phyloP scores from a whole-genome alignment of 2,113 vertebrate species.

The Promerops cafer region DNA sequence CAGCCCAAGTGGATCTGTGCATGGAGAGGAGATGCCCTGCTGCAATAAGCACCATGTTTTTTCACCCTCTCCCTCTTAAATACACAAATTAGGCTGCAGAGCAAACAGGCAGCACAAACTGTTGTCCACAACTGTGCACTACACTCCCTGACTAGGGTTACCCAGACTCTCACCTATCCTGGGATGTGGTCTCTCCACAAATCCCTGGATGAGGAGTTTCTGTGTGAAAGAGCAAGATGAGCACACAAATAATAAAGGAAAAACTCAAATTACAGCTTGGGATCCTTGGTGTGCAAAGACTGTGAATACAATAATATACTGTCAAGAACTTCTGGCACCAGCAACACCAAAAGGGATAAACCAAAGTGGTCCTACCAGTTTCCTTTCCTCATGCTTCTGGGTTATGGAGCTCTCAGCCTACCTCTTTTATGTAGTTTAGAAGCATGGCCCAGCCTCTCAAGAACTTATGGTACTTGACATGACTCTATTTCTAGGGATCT shows the following conservation, averaged over 20 bases:
- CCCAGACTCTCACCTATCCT: not conserved
- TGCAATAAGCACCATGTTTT: not conserved
- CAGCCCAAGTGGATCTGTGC: not conserved
- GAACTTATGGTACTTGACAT: not conserved
- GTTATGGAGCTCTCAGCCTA: not conserved
- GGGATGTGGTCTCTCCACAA: not conserved
- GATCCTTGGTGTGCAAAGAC: not conserved
- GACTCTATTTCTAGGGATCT: not conserved
- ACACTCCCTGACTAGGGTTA: not conserved
- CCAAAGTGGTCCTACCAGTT: not conserved
- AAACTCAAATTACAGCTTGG: not conserved
- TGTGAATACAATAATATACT: not conserved
- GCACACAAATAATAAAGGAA: not conserved
- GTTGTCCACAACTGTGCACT: not conserved
- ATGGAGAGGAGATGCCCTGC: not conserved
- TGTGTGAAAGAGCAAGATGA: not conserved
- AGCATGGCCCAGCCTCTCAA: not conserved
- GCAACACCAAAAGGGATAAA: not conserved
- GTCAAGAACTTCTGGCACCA: not conserved
- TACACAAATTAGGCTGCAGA: not conserved
- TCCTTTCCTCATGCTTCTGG: not conserved
- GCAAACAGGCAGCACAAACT: not conserved
- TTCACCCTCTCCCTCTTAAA: not conserved
- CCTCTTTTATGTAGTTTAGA: not conserved
- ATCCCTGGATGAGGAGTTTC: not conserved